A percentile compares a stretch with the other conserved stretches of the same genome.
Evolutionary conservation across 1,140 invertebrate genomes (phyloP).

Genomic region (Drosophila lacteicornis): DNA sequence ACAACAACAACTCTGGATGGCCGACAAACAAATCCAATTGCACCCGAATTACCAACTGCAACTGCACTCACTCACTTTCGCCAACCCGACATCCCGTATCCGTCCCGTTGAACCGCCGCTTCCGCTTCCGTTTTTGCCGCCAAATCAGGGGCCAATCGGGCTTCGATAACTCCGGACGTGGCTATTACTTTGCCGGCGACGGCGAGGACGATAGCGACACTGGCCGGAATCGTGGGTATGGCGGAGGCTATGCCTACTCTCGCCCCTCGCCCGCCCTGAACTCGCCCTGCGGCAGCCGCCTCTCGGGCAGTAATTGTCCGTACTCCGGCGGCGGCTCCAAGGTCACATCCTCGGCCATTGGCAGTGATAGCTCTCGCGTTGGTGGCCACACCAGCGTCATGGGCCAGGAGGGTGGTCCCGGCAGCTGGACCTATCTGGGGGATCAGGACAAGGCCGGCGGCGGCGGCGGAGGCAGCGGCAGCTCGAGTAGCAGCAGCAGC

Average conservation of each 20-base stretch:
- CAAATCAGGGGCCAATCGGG: conserved; percentile 77
- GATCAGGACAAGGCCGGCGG: conserved; percentile 64
- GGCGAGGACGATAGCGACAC: conserved; percentile 74
- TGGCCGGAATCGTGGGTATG: conserved; percentile 20
- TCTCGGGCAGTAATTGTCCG: conserved; percentile 62
- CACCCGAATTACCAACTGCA: conserved; percentile 37
- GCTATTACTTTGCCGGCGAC: conserved; percentile 85
- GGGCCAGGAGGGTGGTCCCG: conserved; percentile 38
- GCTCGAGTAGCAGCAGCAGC: conserved; percentile 4
- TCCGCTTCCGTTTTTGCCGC: conserved; percentile 18
- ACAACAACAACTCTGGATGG: conserved; percentile 34
- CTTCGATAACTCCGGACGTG: conserved; percentile 85
- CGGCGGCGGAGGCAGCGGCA: conserved; percentile 9
- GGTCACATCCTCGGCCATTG: conserved; percentile 73
- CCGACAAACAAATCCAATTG: conserved; percentile 30
- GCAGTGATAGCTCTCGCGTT: conserved; percentile 62
- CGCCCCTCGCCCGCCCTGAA: conserved; percentile 27
- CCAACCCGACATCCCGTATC: conserved; percentile 18
- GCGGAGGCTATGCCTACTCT: conserved; percentile 36
- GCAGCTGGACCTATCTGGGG: conserved; percentile 77
- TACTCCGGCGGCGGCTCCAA: conserved; percentile 56
- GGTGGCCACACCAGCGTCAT: conserved; percentile 63
- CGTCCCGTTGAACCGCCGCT: conserved; percentile 50
- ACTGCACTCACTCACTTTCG: conserved; percentile 53
- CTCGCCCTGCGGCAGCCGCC: conserved; percentile 67